A percentile compares a stretch with the other conserved stretches of the same genome.
Evolutionary conservation across 2,888 invertebrate species (phyloP).

Genomic region (Agrilus mali): DNA sequence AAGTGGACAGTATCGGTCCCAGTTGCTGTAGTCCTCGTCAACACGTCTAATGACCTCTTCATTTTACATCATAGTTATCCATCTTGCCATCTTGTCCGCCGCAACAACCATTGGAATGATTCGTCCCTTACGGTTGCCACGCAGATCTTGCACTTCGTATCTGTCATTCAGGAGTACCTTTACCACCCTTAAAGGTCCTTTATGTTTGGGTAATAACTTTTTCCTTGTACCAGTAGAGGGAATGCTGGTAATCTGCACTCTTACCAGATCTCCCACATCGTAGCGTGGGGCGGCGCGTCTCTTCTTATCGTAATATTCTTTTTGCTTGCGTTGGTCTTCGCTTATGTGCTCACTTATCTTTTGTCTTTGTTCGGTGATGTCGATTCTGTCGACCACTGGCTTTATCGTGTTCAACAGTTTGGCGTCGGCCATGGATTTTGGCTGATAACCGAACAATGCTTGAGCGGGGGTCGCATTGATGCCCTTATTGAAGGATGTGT

Average conservation of each 20-base stretch:
- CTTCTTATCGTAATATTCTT: slow-evolving; percentile 6
- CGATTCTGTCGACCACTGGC: background rate
- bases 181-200: slow-evolving; percentile 2
- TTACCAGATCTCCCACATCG: slow-evolving; percentile 4
- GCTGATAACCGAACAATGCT: slow-evolving; percentile 13
- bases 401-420: slow-evolving; percentile 3
- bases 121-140: background rate
- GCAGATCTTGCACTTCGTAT: slow-evolving; percentile 2
- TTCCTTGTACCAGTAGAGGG: slow-evolving; percentile 1
- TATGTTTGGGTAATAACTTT: background rate
- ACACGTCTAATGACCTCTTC: too few relatives aligned
- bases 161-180: slow-evolving; percentile 4
- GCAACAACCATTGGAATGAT: slow-evolving; percentile 3
- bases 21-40: too few relatives aligned
- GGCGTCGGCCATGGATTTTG: slow-evolving; percentile 7
- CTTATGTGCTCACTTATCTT: slow-evolving; percentile 6
- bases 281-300: slow-evolving; percentile 2
- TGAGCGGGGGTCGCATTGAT: slow-evolving; percentile 12
- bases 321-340: slow-evolving; percentile 10
- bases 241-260: slow-evolving; percentile 2
- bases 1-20: too few relatives aligned
- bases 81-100: slow-evolving; percentile 5
- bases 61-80: too few relatives aligned
- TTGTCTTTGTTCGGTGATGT: slow-evolving; percentile 2
- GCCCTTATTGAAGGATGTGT: slow-evolving; percentile 12